Evolutionary conservation across 2,888 invertebrate genomes (phyloP).

Genomic region (Platycheirus albimanus): DNA sequence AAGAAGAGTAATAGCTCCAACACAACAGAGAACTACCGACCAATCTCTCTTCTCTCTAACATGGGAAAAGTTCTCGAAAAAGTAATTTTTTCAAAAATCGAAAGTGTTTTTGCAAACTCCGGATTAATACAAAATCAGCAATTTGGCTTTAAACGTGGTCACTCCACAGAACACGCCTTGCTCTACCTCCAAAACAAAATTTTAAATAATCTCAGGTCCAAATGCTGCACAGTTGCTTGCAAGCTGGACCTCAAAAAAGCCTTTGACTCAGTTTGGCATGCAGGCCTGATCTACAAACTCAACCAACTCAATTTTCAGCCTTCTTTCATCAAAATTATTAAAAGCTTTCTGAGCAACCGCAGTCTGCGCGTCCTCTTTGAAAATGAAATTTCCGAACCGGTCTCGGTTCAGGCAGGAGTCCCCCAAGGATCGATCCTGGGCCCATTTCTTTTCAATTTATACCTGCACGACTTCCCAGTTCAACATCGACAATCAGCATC

Average conservation of each 20-base stretch:
- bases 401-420: background rate
- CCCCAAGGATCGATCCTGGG: constrained; percentile 18
- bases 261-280: constrained; percentile 9
- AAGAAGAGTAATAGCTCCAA: background rate
- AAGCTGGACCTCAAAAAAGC: background rate
- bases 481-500: background rate
- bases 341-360: constrained; percentile 4
- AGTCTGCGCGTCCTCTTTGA: background rate
- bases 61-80: background rate
- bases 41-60: constrained; percentile 1
- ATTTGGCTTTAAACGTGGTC: too few species aligned
- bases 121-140: background rate
- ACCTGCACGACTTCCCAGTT: too few species aligned
- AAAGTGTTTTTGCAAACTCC: background rate
- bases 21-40: background rate
- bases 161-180: too few species aligned
- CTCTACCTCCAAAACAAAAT: too few species aligned
- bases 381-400: background rate
- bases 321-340: background rate
- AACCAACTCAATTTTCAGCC: background rate
- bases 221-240: background rate
- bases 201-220: background rate
- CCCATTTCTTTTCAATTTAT: too few species aligned
- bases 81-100: background rate
- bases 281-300: background rate